Evolutionary conservation across 2,113 vertebrate genomes (phyloP).

Genomic region (Pungitius pungitius): DNA sequence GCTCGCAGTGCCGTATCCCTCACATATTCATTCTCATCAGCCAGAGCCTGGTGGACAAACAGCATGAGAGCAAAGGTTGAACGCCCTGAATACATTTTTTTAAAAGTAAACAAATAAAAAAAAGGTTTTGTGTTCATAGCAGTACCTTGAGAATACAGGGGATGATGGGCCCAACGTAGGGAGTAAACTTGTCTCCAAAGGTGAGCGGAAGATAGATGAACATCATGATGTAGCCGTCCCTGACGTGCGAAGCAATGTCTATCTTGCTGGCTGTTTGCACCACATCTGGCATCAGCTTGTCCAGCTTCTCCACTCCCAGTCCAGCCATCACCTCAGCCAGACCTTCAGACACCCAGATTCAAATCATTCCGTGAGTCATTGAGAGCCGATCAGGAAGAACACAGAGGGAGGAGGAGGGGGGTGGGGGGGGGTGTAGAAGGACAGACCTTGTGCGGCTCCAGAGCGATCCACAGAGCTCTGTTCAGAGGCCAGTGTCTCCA

Average conservation of each 20-base stretch:
- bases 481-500: constrained; percentile 97
- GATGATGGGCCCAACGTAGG: constrained; percentile 97
- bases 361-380: neutral
- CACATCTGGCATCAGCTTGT: constrained; percentile 98
- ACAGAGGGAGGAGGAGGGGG: neutral
- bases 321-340: constrained; percentile 98
- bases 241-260: constrained; percentile 96
- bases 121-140: neutral
- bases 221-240: constrained; percentile 99
- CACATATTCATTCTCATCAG: constrained; percentile 98
- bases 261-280: constrained; percentile 96
- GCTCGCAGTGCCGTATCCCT: constrained; percentile 94
- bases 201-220: constrained; percentile 98
- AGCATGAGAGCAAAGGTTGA: neutral
- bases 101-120: too few species aligned
- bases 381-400: neutral
- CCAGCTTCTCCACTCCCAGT: constrained; percentile 96
- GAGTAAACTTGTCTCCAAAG: constrained; percentile 96
- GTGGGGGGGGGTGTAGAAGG: neutral
- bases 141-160: constrained; percentile 97
- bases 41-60: constrained; percentile 85
- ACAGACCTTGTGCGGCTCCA: constrained; percentile 93
- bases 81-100: neutral
- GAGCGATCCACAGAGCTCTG: constrained; percentile 99
- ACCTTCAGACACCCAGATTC: constrained; percentile 74